Conservation (phyloP, 2,888 invertebrate genomes). For the Cryptosula pallasiana region DNA sequence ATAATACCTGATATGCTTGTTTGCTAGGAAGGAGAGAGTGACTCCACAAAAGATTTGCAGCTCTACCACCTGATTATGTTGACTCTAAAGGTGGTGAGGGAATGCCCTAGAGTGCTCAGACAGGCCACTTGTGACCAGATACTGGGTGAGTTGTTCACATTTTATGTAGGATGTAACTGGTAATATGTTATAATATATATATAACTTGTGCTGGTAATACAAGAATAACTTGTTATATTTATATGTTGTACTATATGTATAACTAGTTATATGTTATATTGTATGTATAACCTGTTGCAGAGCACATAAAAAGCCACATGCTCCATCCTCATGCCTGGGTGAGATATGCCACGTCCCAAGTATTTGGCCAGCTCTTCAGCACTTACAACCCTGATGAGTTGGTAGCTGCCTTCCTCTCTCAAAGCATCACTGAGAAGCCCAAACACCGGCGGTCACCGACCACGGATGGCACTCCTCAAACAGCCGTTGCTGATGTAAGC, state of each 20-base stretch:
- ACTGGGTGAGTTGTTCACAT: slow-evolving; percentile 18
- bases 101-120: slow-evolving; percentile 11
- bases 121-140: neutral
- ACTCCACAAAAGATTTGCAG: slow-evolving; percentile 1
- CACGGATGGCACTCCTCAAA: neutral
- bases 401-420: slow-evolving; percentile 41
- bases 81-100: neutral
- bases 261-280: no score
- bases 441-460: neutral
- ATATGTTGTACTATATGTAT: no score
- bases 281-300: slow-evolving; percentile 33
- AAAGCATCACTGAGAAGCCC: neutral
- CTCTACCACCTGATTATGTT: slow-evolving; percentile 1
- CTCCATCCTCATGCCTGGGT: slow-evolving; percentile 84
- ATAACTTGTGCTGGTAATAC: no score
- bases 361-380: slow-evolving; percentile 68
- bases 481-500: neutral
- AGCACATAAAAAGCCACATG: slow-evolving; percentile 56
- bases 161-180: no score
- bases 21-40: slow-evolving; percentile 15
- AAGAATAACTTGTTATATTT: no score
- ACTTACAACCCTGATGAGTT: slow-evolving; percentile 63
- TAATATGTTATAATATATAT: no score
- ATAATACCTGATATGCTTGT: no score
- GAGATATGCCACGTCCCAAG: slow-evolving; percentile 69